Percentiles rank a stretch among this genome's conserved stretches.
Conservation (phyloP, 2,888 invertebrate genomes). For the Drosophila incognita region DNA sequence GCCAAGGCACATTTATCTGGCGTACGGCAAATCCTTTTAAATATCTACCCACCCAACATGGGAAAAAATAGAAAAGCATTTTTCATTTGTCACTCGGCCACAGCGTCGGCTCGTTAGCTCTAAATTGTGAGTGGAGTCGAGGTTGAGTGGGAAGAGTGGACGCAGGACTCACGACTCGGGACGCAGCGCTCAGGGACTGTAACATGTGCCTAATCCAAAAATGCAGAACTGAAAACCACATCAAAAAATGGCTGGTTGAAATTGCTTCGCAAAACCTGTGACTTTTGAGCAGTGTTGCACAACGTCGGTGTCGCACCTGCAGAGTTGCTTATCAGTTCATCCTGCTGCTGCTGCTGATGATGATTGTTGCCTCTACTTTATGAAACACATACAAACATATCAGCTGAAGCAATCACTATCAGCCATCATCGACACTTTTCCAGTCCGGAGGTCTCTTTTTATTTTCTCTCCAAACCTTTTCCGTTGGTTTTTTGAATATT, state of each 20-base stretch:
- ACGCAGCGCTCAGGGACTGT: not conserved
- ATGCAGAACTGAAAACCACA: constrained; percentile 48
- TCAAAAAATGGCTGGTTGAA: constrained; percentile 40
- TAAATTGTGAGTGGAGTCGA: constrained; percentile 14
- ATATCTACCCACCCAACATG: constrained; percentile 59
- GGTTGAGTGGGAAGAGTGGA: not conserved
- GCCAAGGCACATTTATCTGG: constrained; percentile 70
- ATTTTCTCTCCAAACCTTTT: constrained; percentile 8
- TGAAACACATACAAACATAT: constrained; percentile 29
- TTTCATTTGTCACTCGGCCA: constrained; percentile 78
- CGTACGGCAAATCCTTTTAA: constrained; percentile 76
- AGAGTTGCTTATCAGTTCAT: constrained; percentile 8
- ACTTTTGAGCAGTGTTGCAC: constrained; percentile 25
- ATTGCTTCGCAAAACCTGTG: constrained; percentile 17
- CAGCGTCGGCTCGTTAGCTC: constrained; percentile 41
- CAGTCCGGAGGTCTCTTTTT: constrained; percentile 22
- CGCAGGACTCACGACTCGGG: not conserved
- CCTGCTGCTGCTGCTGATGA: not conserved
- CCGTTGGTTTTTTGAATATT: constrained; percentile 1
- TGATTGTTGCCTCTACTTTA: constrained; percentile 5
- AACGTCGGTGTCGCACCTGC: not conserved
- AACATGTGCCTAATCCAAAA: constrained; percentile 3
- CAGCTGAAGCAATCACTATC: constrained; percentile 61
- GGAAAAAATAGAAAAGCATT: constrained; percentile 57
- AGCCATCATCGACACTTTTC: constrained; percentile 67